A percentile compares a stretch with the other conserved stretches of the same genome.
Conservation (phyloP, 2,888 invertebrate species). For the Leucophenga montana region DNA sequence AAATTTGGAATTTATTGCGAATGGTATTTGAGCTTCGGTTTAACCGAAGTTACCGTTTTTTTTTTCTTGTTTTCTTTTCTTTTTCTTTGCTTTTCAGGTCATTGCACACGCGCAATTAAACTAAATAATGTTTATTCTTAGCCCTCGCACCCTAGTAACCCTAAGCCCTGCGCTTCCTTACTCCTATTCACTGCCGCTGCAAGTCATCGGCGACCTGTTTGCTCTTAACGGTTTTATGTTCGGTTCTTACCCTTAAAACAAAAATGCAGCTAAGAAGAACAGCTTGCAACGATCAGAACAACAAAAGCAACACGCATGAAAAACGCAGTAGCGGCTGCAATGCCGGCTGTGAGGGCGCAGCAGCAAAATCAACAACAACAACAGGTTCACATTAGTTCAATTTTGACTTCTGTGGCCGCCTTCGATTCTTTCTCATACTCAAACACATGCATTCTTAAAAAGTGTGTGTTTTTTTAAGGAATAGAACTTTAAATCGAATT, state of each 20-base stretch:
- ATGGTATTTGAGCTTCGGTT: too few relatives aligned
- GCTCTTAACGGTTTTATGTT: constrained; percentile 18
- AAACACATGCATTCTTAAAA: neutral
- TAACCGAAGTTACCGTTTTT: too few relatives aligned
- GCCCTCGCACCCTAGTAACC: neutral
- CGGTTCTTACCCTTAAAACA: constrained; percentile 2
- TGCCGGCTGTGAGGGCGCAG: too few relatives aligned
- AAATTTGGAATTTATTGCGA: neutral
- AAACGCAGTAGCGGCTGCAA: neutral
- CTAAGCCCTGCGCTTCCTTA: neutral
- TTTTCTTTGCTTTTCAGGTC: constrained; percentile 48
- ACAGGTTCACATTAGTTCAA: constrained; percentile 45
- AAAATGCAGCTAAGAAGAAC: constrained; percentile 29
- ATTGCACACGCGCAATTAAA: constrained; percentile 48
- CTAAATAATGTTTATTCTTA: neutral
- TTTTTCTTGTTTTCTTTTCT: neutral
- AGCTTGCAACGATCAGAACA: constrained; percentile 33
- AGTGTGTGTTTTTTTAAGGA: too few relatives aligned
- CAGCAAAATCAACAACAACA: constrained; percentile 26
- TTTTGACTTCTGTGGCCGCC: neutral
- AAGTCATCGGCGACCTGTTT: constrained; percentile 27
- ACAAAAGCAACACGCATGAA: neutral
- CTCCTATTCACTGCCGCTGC: neutral
- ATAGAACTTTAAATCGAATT: too few relatives aligned
- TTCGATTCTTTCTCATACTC: neutral